Percentiles rank a stretch among this genome's conserved stretches.
Conservation (phyloP, 1,140 invertebrate genomes). For the Globodera rostochiensis region DNA sequence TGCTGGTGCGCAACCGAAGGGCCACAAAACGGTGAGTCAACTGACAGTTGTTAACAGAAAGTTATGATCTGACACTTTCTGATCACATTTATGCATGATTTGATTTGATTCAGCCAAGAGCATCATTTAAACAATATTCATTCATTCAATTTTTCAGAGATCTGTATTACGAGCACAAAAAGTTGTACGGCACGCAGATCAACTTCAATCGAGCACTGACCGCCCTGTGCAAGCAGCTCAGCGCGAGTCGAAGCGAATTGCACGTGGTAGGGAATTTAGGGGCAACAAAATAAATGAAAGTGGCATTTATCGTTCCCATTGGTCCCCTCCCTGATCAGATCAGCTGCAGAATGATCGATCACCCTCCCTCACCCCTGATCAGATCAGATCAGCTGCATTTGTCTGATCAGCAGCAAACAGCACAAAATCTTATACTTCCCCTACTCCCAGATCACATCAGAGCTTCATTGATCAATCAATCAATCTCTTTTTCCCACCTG, state of each 20-base stretch:
- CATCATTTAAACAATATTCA: no score
- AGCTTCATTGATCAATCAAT: no score
- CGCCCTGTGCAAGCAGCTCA: conserved; percentile 40
- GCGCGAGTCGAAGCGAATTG: conserved; percentile 29
- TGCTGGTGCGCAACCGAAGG: conserved; percentile 17
- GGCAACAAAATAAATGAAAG: no score
- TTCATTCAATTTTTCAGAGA: conserved; percentile 33
- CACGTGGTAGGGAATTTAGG: conserved; percentile 39
- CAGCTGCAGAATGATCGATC: not conserved
- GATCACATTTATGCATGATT: no score
- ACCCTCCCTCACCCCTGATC: not conserved
- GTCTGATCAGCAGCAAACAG: no score
- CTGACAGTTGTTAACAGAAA: no score
- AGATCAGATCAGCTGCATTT: not conserved
- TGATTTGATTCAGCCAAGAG: no score
- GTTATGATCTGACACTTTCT: no score
- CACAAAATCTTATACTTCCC: no score
- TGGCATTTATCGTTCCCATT: not conserved
- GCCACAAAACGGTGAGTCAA: conserved; percentile 15
- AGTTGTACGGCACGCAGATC: conserved; percentile 33
- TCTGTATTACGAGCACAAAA: conserved; percentile 46
- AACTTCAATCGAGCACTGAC: conserved; percentile 41
- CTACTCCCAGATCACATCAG: no score
- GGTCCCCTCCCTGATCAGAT: not conserved
- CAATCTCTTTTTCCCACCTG: conserved; percentile 5